Evolutionary conservation across 2,888 invertebrate species (phyloP).

Genomic region (Schizotus pectinicornis): DNA sequence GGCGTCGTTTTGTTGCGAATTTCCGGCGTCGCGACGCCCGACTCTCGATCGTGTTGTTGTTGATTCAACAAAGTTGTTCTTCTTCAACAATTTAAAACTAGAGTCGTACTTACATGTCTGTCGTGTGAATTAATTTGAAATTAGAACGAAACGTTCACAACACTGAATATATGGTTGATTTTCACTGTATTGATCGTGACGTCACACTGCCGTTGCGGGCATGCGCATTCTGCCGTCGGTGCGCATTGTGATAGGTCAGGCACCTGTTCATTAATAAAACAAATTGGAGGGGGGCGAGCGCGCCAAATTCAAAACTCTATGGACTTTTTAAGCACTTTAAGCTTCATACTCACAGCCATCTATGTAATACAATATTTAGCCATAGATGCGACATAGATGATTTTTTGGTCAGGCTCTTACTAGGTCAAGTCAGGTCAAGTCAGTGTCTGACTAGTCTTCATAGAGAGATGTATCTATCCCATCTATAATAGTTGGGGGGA

Average conservation of each 20-base stretch:
- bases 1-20: no score
- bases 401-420: no score
- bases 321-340: slow-evolving; percentile 7
- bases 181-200: slow-evolving; percentile 54
- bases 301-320: no score
- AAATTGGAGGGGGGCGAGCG: slow-evolving; percentile 5
- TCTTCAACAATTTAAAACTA: slow-evolving; percentile 25
- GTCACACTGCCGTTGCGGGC: slow-evolving; percentile 55
- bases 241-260: slow-evolving; percentile 51
- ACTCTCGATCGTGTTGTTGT: slow-evolving; percentile 19
- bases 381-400: no score
- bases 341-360: no score
- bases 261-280: slow-evolving; percentile 46
- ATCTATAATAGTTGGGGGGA: no score
- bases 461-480: no score
- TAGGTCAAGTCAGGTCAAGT: no score
- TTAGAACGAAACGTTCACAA: slow-evolving; percentile 41
- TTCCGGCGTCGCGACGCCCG: slow-evolving; percentile 5
- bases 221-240: slow-evolving; percentile 40
- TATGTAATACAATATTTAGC: no score
- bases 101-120: slow-evolving; percentile 47
- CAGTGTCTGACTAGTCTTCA: no score
- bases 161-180: slow-evolving; percentile 42
- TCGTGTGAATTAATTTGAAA: slow-evolving; percentile 43
- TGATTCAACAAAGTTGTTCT: slow-evolving; percentile 35